Percentiles rank a stretch among this genome's conserved stretches.
phyloP scores from a whole-genome alignment of 2,113 vertebrate genomes.

The Gadus macrocephalus region DNA sequence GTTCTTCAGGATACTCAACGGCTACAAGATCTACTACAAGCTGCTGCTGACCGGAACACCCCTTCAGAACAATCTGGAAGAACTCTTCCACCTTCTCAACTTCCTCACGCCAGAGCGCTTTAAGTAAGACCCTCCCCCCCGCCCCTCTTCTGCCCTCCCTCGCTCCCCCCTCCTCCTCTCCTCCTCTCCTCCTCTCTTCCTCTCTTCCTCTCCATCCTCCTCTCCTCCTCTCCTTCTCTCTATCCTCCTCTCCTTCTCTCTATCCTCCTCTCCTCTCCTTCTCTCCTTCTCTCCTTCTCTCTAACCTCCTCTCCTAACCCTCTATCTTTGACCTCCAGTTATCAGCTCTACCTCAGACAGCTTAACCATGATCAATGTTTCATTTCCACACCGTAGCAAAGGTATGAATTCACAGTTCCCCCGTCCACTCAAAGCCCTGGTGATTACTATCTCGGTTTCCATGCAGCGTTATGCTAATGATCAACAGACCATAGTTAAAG shows the following conservation, averaged over 20 bases:
- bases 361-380: background rate
- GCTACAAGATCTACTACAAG: slow-evolving; percentile 99
- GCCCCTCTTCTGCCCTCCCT: no score
- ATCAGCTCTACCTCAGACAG: background rate
- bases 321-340: background rate
- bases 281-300: no score
- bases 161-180: no score
- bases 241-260: background rate
- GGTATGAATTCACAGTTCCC: background rate
- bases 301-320: background rate
- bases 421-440: background rate
- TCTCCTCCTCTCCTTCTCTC: background rate
- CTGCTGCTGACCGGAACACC: slow-evolving; percentile 95
- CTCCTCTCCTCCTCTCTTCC: no score
- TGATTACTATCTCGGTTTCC: no score
- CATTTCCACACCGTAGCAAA: background rate
- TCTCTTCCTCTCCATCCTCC: no score
- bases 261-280: background rate
- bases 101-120: slow-evolving; percentile 96
- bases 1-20: slow-evolving; percentile 97
- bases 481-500: no score
- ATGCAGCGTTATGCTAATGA: no score
- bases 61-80: slow-evolving; percentile 97
- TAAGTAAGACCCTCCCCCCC: slow-evolving; percentile 76
- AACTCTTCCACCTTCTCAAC: slow-evolving; percentile 97